Evolutionary conservation across 2,797 vertebrate species (phyloP).

Genomic region (Tragopan temminckii): DNA sequence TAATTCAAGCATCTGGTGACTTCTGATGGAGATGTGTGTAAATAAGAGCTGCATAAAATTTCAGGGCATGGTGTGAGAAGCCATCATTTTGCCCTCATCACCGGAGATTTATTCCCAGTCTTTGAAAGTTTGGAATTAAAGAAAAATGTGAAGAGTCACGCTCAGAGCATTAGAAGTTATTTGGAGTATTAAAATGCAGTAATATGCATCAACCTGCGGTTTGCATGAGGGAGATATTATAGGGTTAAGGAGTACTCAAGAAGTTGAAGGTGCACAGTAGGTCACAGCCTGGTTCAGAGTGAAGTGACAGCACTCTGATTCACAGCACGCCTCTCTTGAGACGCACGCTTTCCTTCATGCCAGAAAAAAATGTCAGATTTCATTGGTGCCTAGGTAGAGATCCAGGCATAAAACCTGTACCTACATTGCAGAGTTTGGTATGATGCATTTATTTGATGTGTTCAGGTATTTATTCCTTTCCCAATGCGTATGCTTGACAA

Average conservation of each 20-base stretch:
- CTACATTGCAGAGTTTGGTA: not conserved
- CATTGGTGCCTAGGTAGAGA: not conserved
- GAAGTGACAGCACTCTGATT: not conserved
- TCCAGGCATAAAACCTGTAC: not conserved
- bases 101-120: not conserved
- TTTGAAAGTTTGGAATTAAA: not conserved
- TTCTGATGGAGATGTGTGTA: not conserved
- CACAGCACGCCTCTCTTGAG: not conserved
- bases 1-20: not conserved
- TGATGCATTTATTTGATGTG: rapidly evolving
- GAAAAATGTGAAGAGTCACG: not conserved
- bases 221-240: not conserved
- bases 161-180: not conserved
- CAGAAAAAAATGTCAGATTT: not conserved
- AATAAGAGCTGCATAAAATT: not conserved
- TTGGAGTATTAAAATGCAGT: not conserved
- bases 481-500: not conserved
- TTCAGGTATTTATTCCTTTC: not conserved
- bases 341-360: rapidly evolving
- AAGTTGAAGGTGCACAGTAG: not conserved
- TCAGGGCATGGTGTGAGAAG: not conserved
- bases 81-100: not conserved
- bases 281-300: not conserved
- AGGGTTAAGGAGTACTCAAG: not conserved
- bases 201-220: not conserved